phyloP scores from a whole-genome alignment of 2,797 vertebrate species.

The Hipposideros larvatus region DNA sequence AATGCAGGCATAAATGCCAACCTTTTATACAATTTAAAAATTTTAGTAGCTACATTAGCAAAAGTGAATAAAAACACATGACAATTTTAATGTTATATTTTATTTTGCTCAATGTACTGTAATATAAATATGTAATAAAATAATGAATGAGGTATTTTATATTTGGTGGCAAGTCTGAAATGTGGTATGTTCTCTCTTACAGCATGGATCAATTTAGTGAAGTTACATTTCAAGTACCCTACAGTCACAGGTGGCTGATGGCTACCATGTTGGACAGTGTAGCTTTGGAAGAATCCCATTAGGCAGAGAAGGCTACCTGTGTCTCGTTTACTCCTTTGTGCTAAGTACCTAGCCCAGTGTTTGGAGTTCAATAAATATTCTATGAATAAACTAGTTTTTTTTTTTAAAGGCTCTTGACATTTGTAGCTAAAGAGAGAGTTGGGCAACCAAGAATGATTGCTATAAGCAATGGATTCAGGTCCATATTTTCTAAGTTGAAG shows the following conservation, averaged over 20 bases:
- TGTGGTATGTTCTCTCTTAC: background rate
- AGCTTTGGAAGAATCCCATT: background rate
- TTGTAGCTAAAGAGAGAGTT: background rate
- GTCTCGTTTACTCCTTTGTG: background rate
- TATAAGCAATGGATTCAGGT: background rate
- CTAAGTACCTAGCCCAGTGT: background rate
- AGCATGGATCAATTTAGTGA: background rate
- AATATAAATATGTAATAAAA: background rate
- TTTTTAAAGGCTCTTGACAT: background rate
- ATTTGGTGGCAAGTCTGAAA: background rate
- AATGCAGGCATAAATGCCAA: background rate
- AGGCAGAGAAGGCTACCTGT: background rate
- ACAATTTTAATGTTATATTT: constrained; percentile 18
- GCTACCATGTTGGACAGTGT: background rate
- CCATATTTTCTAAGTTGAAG: background rate
- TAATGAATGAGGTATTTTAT: background rate
- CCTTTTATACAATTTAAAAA: background rate
- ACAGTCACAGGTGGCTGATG: background rate
- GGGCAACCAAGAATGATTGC: background rate
- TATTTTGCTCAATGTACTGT: background rate
- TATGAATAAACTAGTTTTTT: background rate
- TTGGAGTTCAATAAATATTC: constrained; percentile 17
- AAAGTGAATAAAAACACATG: background rate
- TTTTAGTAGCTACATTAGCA: background rate
- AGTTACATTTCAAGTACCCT: background rate